Evolutionary conservation across 1,140 invertebrate species (phyloP).

Genomic region (Drosophila malerkotliana): DNA sequence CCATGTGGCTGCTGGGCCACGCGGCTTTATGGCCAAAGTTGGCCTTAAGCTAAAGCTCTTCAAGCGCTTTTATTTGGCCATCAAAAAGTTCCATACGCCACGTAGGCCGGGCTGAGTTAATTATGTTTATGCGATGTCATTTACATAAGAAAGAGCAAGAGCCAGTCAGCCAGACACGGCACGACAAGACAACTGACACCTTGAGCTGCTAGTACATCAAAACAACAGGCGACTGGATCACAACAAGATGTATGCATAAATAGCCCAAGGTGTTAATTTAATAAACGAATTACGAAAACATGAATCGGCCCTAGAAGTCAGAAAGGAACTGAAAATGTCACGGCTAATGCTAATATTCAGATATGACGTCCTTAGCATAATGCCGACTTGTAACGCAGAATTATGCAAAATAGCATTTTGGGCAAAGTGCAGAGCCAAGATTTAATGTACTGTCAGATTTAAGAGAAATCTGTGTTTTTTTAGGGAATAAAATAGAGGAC

Average conservation of each 20-base stretch:
- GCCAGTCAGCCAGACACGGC: conserved; percentile 22
- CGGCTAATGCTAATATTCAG: conserved; percentile 39
- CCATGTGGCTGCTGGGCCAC: conserved; percentile 7
- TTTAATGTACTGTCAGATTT: background rate
- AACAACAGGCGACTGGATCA: conserved; percentile 16
- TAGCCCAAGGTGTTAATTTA: conserved; percentile 74
- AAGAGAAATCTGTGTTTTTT: no score
- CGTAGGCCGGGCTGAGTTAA: conserved; percentile 62
- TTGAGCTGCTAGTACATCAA: conserved; percentile 47
- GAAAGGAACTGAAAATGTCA: conserved; percentile 16
- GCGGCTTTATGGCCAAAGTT: conserved; percentile 35
- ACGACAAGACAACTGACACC: background rate
- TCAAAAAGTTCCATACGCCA: conserved; percentile 68
- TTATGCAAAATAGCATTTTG: conserved; percentile 38
- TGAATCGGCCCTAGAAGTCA: conserved; percentile 36
- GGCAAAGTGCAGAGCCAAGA: background rate
- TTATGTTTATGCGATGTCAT: conserved; percentile 73
- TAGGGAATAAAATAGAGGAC: no score
- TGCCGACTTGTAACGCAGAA: conserved; percentile 27
- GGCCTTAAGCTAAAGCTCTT: conserved; percentile 36
- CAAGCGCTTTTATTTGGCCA: conserved; percentile 60
- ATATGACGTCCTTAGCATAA: conserved; percentile 52
- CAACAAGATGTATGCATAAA: conserved; percentile 60
- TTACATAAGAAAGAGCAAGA: conserved; percentile 70
- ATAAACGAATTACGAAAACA: conserved; percentile 74